Evolutionary conservation across 1,140 invertebrate genomes (phyloP).

Genomic region (Orchestia grillus): DNA sequence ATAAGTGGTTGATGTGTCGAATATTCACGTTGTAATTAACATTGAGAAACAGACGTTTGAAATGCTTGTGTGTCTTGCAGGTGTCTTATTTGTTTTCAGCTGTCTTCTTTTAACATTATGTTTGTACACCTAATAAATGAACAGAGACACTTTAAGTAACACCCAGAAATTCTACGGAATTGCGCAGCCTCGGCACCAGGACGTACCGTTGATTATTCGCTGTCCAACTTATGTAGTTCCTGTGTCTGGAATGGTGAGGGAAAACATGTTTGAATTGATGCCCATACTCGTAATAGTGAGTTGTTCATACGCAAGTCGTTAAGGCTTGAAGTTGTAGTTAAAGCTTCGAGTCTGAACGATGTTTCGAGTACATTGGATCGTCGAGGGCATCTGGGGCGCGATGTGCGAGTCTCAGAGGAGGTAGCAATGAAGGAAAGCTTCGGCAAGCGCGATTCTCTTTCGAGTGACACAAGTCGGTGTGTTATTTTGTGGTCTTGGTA

Average conservation of each 20-base stretch:
- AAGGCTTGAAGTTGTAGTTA: background rate
- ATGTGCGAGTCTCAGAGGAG: background rate
- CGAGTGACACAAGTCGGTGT: background rate
- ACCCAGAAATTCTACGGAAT: background rate
- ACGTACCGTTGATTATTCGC: background rate
- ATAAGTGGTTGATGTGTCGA: too few species aligned
- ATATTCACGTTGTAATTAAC: too few species aligned
- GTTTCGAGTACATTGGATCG: background rate
- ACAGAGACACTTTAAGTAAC: background rate
- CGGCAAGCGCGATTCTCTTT: background rate
- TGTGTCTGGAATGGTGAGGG: background rate
- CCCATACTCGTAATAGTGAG: background rate
- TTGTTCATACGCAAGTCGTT: background rate
- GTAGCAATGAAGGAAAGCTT: background rate
- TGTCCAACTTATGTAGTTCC: background rate
- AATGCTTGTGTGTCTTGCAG: too few species aligned
- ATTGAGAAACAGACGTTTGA: too few species aligned
- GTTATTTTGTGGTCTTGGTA: background rate
- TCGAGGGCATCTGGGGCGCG: background rate
- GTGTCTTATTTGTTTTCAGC: too few species aligned
- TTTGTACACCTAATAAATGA: background rate
- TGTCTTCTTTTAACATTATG: too few species aligned
- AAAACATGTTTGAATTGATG: background rate
- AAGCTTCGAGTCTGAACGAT: background rate
- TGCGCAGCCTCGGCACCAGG: background rate